A percentile compares a stretch with the other conserved stretches of the same genome.
Evolutionary conservation across 2,888 invertebrate species (phyloP).

Genomic region (Andrena haemorrhoa): DNA sequence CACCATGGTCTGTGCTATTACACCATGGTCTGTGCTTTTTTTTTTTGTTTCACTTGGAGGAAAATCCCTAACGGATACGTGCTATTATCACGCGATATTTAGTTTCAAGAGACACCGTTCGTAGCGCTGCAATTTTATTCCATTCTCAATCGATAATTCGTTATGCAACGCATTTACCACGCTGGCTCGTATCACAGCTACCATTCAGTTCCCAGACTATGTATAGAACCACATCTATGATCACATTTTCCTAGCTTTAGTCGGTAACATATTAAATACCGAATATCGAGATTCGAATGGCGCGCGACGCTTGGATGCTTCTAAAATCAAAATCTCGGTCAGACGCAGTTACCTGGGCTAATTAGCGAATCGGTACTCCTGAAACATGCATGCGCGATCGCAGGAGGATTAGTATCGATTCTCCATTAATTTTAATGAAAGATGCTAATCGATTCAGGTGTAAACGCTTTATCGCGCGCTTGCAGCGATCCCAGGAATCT

Average conservation of each 20-base stretch:
- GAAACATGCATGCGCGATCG: slow-evolving; percentile 7
- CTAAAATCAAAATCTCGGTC: slow-evolving; percentile 47
- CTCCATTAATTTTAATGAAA: slow-evolving; percentile 54
- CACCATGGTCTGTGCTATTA: no score
- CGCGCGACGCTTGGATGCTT: not conserved
- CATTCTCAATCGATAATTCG: no score
- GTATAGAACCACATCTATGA: not conserved
- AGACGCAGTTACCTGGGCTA: slow-evolving; percentile 40
- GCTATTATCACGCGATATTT: no score
- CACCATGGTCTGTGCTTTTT: no score
- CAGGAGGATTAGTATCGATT: slow-evolving; percentile 55
- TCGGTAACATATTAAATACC: slow-evolving; percentile 14
- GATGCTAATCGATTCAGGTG: slow-evolving; percentile 53
- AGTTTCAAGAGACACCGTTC: no score
- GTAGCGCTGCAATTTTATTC: no score
- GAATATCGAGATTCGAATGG: not conserved
- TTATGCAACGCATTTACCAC: no score
- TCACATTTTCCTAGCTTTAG: not conserved
- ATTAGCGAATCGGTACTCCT: slow-evolving; percentile 33
- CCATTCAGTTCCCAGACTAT: no score
- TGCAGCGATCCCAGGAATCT: slow-evolving; percentile 22
- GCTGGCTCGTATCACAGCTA: no score
- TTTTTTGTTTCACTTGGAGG: no score
- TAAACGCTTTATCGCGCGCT: slow-evolving; percentile 43
- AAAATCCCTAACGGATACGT: no score